phyloP scores from a whole-genome alignment of 2,797 vertebrate genomes.

The Numenius phaeopus region DNA sequence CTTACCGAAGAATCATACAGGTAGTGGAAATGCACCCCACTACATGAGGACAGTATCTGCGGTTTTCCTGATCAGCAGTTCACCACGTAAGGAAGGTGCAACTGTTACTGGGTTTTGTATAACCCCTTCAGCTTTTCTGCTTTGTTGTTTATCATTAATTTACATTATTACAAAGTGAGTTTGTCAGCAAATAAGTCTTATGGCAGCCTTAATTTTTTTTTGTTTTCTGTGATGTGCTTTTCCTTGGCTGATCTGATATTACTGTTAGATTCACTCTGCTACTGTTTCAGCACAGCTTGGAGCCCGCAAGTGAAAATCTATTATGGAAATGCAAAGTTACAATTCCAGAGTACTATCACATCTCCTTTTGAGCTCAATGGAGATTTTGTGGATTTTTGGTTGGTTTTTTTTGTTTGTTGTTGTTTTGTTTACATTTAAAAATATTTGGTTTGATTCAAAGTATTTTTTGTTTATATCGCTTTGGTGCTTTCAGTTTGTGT shows the following conservation, averaged over 20 bases:
- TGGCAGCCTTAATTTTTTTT: background rate
- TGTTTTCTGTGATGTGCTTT: background rate
- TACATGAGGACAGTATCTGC: background rate
- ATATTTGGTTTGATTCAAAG: background rate
- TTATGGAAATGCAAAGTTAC: background rate
- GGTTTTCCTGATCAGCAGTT: background rate
- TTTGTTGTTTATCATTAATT: background rate
- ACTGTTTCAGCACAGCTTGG: background rate
- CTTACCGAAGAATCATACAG: background rate
- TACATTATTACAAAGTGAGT: background rate
- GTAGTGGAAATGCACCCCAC: background rate
- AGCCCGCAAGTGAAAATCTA: background rate
- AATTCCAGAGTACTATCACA: background rate
- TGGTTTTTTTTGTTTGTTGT: background rate
- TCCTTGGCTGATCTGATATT: background rate
- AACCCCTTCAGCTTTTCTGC: background rate
- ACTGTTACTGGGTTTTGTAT: background rate
- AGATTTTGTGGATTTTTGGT: background rate
- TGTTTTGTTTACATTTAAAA: background rate
- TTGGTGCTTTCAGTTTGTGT: background rate
- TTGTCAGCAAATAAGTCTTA: background rate
- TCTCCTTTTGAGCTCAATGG: background rate
- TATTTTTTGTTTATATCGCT: background rate
- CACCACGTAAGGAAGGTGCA: background rate
- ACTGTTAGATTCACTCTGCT: background rate